Percentiles rank a stretch among this genome's conserved stretches.
Conservation (phyloP, 1,140 invertebrate species). For the Drosophila bocki region DNA sequence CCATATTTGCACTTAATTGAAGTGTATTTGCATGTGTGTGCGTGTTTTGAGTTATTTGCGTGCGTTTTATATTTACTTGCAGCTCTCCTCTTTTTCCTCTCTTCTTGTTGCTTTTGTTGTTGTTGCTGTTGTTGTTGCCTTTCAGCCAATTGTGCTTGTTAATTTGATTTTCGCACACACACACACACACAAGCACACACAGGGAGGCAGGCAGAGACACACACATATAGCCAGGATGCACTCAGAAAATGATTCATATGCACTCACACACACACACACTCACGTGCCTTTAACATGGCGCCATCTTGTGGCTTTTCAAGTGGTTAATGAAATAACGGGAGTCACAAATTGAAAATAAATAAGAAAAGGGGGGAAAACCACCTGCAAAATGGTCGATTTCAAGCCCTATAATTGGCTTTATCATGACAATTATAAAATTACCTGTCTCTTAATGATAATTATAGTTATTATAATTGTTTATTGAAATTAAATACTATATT, state of each 20-base stretch:
- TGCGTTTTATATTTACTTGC: constrained; percentile 61
- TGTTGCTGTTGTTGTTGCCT: constrained; percentile 38
- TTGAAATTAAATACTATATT: too few relatives aligned
- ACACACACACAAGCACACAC: constrained; percentile 17
- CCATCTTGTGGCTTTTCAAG: constrained; percentile 73
- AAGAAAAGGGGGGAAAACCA: not conserved
- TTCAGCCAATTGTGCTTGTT: constrained; percentile 80
- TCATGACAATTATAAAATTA: not conserved
- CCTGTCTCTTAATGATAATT: not conserved
- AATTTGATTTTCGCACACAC: constrained; percentile 73
- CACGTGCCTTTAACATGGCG: constrained; percentile 21
- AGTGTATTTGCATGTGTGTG: constrained; percentile 53
- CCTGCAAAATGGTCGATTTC: constrained; percentile 26
- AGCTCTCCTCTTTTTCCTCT: constrained; percentile 11
- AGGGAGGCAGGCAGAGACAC: not conserved
- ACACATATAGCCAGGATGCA: constrained; percentile 16
- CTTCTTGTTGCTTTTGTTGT: constrained; percentile 8
- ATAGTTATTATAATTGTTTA: not conserved
- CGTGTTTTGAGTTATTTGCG: constrained; percentile 57
- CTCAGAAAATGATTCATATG: constrained; percentile 22
- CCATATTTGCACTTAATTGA: constrained; percentile 81
- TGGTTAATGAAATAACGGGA: constrained; percentile 38
- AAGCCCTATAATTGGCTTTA: not conserved
- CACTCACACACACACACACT: constrained; percentile 7
- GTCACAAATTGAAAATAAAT: not conserved